phyloP scores from a whole-genome alignment of 1,140 invertebrate genomes.

The Pentalonia nigronervosa region DNA sequence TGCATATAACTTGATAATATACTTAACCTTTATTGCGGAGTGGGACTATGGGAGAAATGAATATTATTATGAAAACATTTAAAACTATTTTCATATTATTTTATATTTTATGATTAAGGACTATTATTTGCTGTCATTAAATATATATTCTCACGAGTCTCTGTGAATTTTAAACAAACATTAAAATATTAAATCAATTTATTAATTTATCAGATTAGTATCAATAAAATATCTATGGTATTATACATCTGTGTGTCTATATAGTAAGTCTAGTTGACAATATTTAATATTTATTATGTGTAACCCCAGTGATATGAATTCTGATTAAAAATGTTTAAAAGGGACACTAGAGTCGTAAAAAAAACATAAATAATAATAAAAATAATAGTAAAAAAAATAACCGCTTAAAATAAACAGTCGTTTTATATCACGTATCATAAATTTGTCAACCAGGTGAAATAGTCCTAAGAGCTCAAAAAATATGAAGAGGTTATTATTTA shows the following conservation, averaged over 20 bases:
- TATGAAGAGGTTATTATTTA: conserved; percentile 30
- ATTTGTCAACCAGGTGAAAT: not conserved
- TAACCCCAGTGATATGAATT: not conserved
- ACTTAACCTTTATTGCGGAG: not conserved
- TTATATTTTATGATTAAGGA: not conserved
- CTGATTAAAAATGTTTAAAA: not conserved
- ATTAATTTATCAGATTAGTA: not conserved
- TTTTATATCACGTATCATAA: conserved; percentile 19
- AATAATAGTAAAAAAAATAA: conserved; percentile 10
- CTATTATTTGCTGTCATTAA: not conserved
- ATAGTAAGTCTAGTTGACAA: not conserved
- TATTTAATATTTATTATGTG: not conserved
- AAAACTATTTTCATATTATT: not conserved
- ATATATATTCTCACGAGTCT: not conserved
- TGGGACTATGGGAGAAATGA: not conserved
- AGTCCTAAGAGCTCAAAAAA: not conserved
- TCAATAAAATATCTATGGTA: not conserved
- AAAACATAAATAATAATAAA: not conserved
- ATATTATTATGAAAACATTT: too few relatives aligned
- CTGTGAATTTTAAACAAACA: not conserved
- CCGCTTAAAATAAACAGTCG: not conserved
- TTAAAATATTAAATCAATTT: not conserved
- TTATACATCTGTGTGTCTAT: not conserved
- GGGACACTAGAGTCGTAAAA: not conserved
- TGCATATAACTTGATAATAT: too few relatives aligned